Conservation (phyloP, 2,113 vertebrate species). For the Megaptera novaeangliae region DNA sequence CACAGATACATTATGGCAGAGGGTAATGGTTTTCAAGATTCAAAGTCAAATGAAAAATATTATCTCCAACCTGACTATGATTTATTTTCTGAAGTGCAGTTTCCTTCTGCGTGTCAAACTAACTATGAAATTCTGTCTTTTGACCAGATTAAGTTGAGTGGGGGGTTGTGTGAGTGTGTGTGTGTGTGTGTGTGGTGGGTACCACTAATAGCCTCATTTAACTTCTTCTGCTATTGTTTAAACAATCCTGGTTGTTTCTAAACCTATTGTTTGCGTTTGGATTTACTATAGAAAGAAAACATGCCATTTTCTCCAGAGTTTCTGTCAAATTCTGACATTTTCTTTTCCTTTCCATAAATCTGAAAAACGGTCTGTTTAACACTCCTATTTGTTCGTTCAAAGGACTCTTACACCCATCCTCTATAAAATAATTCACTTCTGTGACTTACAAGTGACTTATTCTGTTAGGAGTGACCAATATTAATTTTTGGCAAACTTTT, state of each 20-base stretch:
- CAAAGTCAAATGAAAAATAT: background rate
- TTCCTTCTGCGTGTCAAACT: background rate
- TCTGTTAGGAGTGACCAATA: background rate
- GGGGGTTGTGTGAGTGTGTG: accelerated
- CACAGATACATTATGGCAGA: constrained; percentile 33
- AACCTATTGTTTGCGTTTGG: background rate
- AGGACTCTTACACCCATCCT: accelerated
- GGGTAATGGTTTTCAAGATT: constrained; percentile 6
- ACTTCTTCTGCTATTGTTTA: background rate
- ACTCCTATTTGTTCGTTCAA: background rate
- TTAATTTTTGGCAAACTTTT: background rate
- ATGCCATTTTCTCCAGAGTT: background rate
- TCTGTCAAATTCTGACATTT: background rate
- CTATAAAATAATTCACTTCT: background rate
- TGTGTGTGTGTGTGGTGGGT: background rate
- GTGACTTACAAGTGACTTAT: background rate
- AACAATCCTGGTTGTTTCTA: background rate
- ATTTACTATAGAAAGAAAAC: background rate
- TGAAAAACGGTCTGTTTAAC: background rate
- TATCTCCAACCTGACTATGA: background rate
- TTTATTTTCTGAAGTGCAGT: background rate
- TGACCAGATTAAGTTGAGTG: background rate
- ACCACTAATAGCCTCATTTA: background rate
- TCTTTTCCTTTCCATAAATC: background rate
- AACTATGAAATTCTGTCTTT: background rate